Evolutionary conservation across 2,113 vertebrate species (phyloP).

Genomic region (Sinocyclocheilus anophthalmus): DNA sequence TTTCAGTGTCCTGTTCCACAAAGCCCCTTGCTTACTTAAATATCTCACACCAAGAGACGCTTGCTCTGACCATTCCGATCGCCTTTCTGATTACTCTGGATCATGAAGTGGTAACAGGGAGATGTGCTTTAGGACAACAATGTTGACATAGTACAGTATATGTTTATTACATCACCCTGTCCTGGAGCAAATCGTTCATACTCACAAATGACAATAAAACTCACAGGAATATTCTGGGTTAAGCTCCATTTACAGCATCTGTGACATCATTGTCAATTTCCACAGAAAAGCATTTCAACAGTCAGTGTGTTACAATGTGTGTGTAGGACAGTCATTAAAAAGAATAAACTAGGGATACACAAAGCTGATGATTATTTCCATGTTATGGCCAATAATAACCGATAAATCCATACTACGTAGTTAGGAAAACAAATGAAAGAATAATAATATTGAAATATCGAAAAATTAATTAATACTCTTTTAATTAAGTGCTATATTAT

Average conservation of each 20-base stretch:
- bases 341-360: neutral
- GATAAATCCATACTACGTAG: neutral
- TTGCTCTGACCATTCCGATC: neutral
- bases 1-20: neutral
- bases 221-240: neutral
- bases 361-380: neutral
- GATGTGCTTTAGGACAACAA: neutral
- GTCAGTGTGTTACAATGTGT: neutral
- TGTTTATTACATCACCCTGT: neutral
- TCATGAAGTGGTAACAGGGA: neutral
- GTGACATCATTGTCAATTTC: neutral
- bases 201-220: neutral
- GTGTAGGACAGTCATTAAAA: neutral
- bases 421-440: neutral
- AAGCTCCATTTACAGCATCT: neutral
- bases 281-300: neutral
- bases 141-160: neutral
- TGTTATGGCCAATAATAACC: too few species aligned
- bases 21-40: neutral
- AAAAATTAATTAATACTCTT: too few species aligned
- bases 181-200: slow-evolving; percentile 2
- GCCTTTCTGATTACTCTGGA: neutral
- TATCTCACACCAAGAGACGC: neutral
- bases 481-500: neutral
- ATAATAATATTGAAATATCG: too few species aligned